Conservation (phyloP, 2,797 vertebrate species). For the Luscinia megarhynchos region DNA sequence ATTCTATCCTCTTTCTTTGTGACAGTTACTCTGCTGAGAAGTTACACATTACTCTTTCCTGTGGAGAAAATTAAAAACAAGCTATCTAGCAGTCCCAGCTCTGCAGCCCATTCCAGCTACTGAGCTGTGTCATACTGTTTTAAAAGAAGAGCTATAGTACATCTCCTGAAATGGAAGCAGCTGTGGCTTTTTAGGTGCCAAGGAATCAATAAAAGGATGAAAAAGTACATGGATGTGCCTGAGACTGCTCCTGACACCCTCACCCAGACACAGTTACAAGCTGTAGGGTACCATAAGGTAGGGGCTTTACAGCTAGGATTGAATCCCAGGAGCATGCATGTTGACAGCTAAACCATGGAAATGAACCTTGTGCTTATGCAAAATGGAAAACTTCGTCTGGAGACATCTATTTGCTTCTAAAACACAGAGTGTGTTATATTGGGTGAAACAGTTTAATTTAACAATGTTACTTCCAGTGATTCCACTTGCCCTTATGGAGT, state of each 20-base stretch:
- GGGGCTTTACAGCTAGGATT: neutral
- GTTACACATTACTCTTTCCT: slow-evolving; percentile 68
- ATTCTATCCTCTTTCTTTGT: slow-evolving; percentile 51
- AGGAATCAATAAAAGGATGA: slow-evolving; percentile 62
- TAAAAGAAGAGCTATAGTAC: slow-evolving; percentile 63
- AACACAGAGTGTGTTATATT: neutral
- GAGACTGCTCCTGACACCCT: neutral
- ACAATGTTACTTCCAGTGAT: neutral
- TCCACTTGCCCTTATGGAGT: neutral
- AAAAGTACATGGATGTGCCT: slow-evolving; percentile 8
- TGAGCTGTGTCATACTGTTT: slow-evolving; percentile 69
- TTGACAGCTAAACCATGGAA: neutral
- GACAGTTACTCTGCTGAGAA: slow-evolving; percentile 65
- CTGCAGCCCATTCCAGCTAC: slow-evolving; percentile 55
- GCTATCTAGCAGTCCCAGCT: slow-evolving; percentile 59
- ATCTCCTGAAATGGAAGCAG: slow-evolving; percentile 64
- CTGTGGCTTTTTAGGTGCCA: slow-evolving; percentile 62
- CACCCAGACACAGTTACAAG: neutral
- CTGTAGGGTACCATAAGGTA: neutral
- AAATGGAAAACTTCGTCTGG: neutral
- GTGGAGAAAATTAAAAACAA: slow-evolving; percentile 75
- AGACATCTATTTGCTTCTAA: neutral
- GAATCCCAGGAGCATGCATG: neutral
- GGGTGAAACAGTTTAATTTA: neutral
- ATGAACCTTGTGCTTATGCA: neutral